A percentile compares a stretch with the other conserved stretches of the same genome.
Evolutionary conservation across 2,113 vertebrate genomes (phyloP).

Genomic region (Gallinago undulata): DNA sequence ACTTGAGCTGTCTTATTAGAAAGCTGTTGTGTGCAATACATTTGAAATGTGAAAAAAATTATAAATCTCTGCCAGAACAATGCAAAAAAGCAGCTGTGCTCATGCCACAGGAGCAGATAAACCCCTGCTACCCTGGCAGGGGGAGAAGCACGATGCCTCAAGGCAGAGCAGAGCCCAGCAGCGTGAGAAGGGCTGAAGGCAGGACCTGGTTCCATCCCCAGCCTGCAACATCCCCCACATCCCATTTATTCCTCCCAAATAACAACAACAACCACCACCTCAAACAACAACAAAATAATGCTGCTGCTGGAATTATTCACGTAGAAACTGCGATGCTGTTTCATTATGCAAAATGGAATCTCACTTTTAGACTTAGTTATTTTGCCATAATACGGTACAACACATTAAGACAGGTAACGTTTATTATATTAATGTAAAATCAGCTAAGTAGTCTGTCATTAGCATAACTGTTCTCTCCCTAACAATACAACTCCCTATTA

Average conservation of each 20-base stretch:
- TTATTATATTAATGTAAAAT: constrained; percentile 81
- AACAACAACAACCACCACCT: neutral
- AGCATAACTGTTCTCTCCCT: constrained; percentile 75
- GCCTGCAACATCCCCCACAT: constrained; percentile 48
- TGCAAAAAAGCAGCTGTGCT: neutral
- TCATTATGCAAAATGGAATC: constrained; percentile 73
- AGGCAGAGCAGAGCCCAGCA: neutral
- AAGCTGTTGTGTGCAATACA: neutral
- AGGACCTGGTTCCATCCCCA: constrained; percentile 34
- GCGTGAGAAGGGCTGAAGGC: neutral
- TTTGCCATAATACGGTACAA: constrained; percentile 64
- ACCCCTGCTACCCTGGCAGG: neutral
- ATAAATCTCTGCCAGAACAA: neutral
- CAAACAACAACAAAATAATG: neutral
- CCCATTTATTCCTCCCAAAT: constrained; percentile 54
- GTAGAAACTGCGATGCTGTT: constrained; percentile 55
- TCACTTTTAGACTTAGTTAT: constrained; percentile 67
- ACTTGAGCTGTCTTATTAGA: neutral
- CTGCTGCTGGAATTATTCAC: constrained; percentile 20
- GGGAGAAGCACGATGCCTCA: neutral
- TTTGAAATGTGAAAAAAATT: neutral
- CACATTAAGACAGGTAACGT: constrained; percentile 75
- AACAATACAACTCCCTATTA: constrained; percentile 74
- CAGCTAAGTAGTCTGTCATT: constrained; percentile 76
- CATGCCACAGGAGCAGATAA: neutral